Base-by-base conservation (phyloP, 2,797 vertebrate genomes). In the Sebastes hubbsi region DNA sequence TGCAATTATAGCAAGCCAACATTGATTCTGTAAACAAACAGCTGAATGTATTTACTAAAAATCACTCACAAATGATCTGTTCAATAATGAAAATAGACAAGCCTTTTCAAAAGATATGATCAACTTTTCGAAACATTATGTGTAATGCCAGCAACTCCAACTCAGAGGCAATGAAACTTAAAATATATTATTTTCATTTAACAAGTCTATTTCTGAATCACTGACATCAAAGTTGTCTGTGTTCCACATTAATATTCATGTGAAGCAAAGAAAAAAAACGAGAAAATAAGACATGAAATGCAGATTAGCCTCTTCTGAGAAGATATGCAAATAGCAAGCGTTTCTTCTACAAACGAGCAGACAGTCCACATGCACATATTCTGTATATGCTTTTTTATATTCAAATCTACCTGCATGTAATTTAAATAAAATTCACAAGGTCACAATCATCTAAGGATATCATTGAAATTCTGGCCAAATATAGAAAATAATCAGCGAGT, bases 191-290 rank as follows among this genome's bases (percentile, higher is more conserved):
- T 86, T 80, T 54, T 63, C 70, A 87, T 77, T 89, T 82, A 90
- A 89, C 77, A 86, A 84, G 68, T 82, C 81, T 88, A 87, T 85
- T 85, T 94, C 83, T 82, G 83, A 88, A 90, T 84, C 78, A 84
- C 74, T 75, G 68, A 85, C 89, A 93, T 93, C 86, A 93, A 91
- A 92, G 89, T 93, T 84, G 88, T 54, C 75, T 70, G 75, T 87
- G 78, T 89, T 90, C 58, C 73, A 78, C 86, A 94, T 95, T 93
- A 94, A 94, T 94, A 95, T 91, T 93, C 78, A 84, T 92, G 80
- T 77, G 87, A 89, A 83, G 89, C 79, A 89, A 87, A 86, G 70
- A 79, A 81, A 84, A 85, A 58, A 59, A 78, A 61, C 4, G 34
- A 78, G 69, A 86, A 92, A 94, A 92, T 83, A 86, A 90, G 82